Percentiles rank a stretch among this genome's conserved stretches.
These are phyloP conservation scores for Yponomeuta malinellus DNA, from an alignment of 2,888 invertebrate species.

Conservation along the genomic window DNA sequence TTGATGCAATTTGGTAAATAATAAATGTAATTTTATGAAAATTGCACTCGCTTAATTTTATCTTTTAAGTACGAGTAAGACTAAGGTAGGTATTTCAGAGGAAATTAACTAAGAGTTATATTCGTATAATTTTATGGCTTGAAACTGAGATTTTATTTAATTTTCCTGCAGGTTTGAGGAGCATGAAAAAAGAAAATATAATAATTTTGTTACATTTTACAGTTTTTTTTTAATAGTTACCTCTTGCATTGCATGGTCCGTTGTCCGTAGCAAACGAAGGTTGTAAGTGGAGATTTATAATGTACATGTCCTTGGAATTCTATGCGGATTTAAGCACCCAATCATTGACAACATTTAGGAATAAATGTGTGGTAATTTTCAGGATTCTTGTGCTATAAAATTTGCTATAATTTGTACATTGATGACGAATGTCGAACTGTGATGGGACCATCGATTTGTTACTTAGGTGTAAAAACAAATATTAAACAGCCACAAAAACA, in stretches of 20 bases:
- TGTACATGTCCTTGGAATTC: constrained; percentile 71
- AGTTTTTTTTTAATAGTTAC: constrained; percentile 39
- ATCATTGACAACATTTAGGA: constrained; percentile 43
- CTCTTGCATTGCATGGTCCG: constrained; percentile 60
- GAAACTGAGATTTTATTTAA: no score
- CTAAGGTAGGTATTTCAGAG: no score
- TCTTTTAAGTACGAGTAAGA: no score
- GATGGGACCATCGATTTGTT: neutral
- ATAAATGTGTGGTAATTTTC: neutral
- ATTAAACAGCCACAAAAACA: neutral
- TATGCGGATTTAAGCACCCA: constrained; percentile 50
- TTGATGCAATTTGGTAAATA: no score
- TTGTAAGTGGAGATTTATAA: constrained; percentile 56
- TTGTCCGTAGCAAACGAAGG: constrained; percentile 56
- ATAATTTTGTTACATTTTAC: neutral
- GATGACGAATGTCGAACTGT: neutral
- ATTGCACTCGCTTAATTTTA: no score
- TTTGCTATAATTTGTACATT: neutral
- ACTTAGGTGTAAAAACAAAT: neutral
- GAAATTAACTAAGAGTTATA: no score
- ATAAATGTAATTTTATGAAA: no score
- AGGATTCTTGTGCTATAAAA: neutral
- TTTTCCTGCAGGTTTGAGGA: no score
- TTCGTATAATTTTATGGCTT: no score
- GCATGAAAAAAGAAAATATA: no score